phyloP scores from a whole-genome alignment of 2,113 vertebrate species.

The Narcine bancroftii region DNA sequence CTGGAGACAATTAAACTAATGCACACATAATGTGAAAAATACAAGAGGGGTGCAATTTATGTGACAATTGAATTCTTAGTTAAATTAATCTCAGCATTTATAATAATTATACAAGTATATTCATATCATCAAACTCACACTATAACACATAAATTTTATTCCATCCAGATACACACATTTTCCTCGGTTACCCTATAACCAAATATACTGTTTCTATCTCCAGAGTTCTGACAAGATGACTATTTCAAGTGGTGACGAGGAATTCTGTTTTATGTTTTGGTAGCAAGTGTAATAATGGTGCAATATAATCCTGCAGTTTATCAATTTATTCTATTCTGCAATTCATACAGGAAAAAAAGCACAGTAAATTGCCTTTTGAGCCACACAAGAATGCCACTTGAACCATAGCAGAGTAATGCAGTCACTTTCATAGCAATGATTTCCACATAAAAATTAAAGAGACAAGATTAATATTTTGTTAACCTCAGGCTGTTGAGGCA shows the following conservation, averaged over 20 bases:
- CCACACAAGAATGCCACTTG: constrained; percentile 1
- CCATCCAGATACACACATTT: neutral
- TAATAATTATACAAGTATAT: neutral
- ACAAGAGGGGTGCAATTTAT: neutral
- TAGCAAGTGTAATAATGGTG: neutral
- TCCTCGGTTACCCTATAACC: neutral
- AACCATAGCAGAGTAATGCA: neutral
- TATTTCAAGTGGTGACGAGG: neutral
- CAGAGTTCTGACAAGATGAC: neutral
- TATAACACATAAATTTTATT: neutral
- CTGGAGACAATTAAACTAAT: neutral
- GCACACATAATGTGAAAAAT: neutral
- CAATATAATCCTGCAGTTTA: neutral
- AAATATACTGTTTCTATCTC: neutral
- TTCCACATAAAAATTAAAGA: neutral
- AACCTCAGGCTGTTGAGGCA: constrained; percentile 7
- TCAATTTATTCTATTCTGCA: neutral
- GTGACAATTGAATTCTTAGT: neutral
- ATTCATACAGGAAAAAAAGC: neutral
- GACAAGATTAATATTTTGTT: constrained; percentile 21
- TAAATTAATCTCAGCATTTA: neutral
- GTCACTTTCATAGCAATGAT: neutral
- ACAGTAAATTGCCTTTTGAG: neutral
- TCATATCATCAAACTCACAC: neutral
- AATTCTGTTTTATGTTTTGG: neutral